Conservation (phyloP, 2,797 vertebrate genomes). For the Phyllotis vaccarum region DNA sequence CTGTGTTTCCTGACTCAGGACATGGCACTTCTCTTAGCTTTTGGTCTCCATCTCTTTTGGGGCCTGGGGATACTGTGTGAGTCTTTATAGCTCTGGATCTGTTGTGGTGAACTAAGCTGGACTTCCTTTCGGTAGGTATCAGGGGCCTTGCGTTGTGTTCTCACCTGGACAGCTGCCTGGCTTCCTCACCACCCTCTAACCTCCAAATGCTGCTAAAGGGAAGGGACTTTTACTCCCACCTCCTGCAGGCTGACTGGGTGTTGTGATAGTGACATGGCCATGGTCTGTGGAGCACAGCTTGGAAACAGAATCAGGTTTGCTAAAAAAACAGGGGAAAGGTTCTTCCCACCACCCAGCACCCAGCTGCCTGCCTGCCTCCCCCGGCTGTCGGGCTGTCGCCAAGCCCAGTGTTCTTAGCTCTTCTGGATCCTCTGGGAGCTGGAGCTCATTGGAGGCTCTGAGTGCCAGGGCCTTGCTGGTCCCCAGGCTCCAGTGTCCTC, state of each 20-base stretch:
- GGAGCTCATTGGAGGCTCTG: constrained; percentile 17
- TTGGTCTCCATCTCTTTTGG: not conserved
- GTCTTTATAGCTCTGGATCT: not conserved
- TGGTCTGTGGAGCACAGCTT: constrained; percentile 59
- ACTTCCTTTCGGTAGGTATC: not conserved
- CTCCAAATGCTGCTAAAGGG: not conserved
- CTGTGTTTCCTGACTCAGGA: not conserved
- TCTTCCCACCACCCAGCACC: constrained; percentile 77
- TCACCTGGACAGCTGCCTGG: not conserved
- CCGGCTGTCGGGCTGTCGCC: constrained; percentile 27
- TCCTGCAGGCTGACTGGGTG: not conserved
- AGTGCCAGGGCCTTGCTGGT: not conserved
- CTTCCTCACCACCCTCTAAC: not conserved
- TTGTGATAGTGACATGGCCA: not conserved
- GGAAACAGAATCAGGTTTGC: constrained; percentile 55
- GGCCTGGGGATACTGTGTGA: not conserved
- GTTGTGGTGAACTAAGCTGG: not conserved
- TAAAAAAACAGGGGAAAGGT: constrained; percentile 60
- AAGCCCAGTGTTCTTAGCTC: constrained; percentile 41
- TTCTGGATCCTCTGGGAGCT: not conserved
- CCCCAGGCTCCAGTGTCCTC: not conserved
- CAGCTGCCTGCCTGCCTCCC: constrained; percentile 74
- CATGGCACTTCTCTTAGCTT: constrained; percentile 15
- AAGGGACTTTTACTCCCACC: not conserved
- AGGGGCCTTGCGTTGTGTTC: not conserved